Percentiles rank a stretch among this genome's conserved stretches.
Conservation (phyloP, 2,888 invertebrate genomes). For the Apotomis betuletana region DNA sequence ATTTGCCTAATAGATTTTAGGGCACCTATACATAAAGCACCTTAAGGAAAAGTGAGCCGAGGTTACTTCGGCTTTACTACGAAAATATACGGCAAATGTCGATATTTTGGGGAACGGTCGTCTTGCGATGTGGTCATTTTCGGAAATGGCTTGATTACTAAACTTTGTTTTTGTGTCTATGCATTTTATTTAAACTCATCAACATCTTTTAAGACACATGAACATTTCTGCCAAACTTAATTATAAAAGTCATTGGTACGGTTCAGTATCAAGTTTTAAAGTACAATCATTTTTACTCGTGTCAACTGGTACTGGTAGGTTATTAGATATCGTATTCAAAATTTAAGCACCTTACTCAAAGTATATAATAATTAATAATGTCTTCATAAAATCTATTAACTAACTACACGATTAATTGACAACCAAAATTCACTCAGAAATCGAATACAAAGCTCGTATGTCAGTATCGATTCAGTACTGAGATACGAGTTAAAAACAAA, state of each 20-base stretch:
- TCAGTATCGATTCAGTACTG: not conserved
- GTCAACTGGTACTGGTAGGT: too few relatives aligned
- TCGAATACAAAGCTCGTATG: not conserved
- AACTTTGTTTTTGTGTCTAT: not conserved
- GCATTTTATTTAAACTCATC: not conserved
- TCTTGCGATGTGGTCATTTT: slow-evolving; percentile 9
- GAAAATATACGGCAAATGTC: slow-evolving; percentile 17
- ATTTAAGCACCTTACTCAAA: too few relatives aligned
- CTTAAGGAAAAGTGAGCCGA: slow-evolving; percentile 41
- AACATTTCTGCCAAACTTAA: too few relatives aligned
- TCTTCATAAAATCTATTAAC: too few relatives aligned
- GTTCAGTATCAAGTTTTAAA: too few relatives aligned
- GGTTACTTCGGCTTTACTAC: slow-evolving; percentile 38
- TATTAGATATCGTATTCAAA: too few relatives aligned
- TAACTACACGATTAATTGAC: too few relatives aligned
- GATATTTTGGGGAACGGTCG: slow-evolving; percentile 19
- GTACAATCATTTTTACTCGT: too few relatives aligned
- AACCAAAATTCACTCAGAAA: too few relatives aligned
- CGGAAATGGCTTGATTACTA: not conserved
- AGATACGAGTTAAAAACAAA: not conserved
- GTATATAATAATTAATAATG: too few relatives aligned
- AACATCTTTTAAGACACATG: too few relatives aligned
- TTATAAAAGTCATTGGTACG: too few relatives aligned
- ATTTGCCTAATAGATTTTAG: slow-evolving; percentile 20
- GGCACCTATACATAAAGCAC: slow-evolving; percentile 19